Evolutionary conservation across 2,113 vertebrate species (phyloP).

Genomic region (Phalacrocorax brasilianus): DNA sequence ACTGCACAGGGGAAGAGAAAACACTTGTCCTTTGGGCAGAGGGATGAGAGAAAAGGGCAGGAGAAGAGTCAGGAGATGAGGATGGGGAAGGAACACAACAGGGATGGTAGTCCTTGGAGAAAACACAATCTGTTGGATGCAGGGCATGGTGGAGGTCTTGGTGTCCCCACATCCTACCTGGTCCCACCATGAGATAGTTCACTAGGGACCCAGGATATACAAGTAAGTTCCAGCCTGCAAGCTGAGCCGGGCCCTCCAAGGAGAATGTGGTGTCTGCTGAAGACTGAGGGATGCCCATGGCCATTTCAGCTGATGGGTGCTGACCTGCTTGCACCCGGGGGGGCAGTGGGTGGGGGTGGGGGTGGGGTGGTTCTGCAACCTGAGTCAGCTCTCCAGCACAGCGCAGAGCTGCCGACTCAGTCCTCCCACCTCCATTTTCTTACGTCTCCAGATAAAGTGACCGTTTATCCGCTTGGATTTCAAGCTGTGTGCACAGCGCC

Average conservation of each 20-base stretch:
- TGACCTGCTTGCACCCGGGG: neutral
- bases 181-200: neutral
- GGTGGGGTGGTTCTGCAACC: neutral
- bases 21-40: neutral
- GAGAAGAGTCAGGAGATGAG: neutral
- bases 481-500: conserved; percentile 9
- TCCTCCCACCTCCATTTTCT: conserved; percentile 14
- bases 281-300: neutral
- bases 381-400: neutral
- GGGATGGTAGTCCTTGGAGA: neutral
- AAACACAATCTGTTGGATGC: neutral
- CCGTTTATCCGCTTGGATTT: conserved; percentile 10
- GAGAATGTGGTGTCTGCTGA: fast-evolving
- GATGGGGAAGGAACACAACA: fast-evolving
- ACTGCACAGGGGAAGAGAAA: neutral
- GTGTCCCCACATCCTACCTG: neutral
- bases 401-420: neutral
- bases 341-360: too few relatives aligned
- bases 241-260: neutral
- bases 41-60: neutral
- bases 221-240: neutral
- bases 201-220: neutral
- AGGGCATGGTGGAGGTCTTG: fast-evolving
- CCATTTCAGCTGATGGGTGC: fast-evolving
- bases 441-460: neutral